Evolutionary conservation across 2,888 invertebrate genomes (phyloP), one percentile per base, ranked within the genome.

Genomic region (Volucella zonaria): DNA sequence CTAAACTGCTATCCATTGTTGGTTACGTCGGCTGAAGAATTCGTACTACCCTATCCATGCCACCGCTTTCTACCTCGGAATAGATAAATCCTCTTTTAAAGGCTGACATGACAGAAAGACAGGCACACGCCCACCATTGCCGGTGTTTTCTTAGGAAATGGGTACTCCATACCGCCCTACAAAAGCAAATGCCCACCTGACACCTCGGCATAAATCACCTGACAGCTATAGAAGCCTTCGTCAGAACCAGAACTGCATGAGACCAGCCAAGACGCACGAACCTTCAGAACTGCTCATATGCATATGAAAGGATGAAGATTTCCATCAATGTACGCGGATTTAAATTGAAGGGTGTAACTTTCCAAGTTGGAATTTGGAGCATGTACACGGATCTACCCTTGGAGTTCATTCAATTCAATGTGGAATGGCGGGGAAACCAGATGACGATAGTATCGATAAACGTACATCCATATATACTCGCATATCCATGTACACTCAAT

Each of bases 71-170:
- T 31, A 31, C 2, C 31, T 31, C 59, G 52, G 38, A 64, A 82
- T 68, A 82, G 79, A 79, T 79, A 74, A 79, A 82, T 82, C 52
- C 62, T 68, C 38, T 79, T 70, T 79, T 74, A 64, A 78, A 79
- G 58, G 58, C 68, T 78, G 74, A 82, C 82, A 74, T 79, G 82
- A 82, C 82, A 79, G 73, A 51, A 77, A 67, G 74, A 47, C 31
- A 31, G 31, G 31, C 62, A 62, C 61, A 56, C 67, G 45, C 78
- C 73, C 82, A 71, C 47, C 43, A 23, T 45, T 62, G 4, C 12
- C 15, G 15, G 40, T 15, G 56, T 62, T 54, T 38, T 47, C 18
- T 12, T 2, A 76, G 76, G 76, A 81, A 76, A 64, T 58, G 64
- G 40, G 56, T 59, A 12, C 67, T 61, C 47, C 52, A 40, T 45